A percentile compares a stretch with the other conserved stretches of the same genome.
These are phyloP conservation scores for Autographa gamma DNA, from an alignment of 2,888 invertebrate genomes.

Conservation along the genomic window DNA sequence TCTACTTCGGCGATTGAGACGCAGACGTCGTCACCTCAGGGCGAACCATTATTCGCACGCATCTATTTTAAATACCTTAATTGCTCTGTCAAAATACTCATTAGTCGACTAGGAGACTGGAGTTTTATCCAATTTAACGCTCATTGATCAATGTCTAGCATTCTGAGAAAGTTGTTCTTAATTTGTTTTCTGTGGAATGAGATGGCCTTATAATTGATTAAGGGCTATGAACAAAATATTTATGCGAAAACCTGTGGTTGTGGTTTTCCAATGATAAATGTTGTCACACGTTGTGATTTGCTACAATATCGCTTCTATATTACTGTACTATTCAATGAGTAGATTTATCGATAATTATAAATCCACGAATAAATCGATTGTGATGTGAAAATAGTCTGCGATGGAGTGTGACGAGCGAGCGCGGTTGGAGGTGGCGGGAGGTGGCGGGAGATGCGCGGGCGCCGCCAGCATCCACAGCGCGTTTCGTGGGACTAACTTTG, in stretches of 20 bases:
- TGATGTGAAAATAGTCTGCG: constrained; percentile 37
- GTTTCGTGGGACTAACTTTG: constrained; percentile 45
- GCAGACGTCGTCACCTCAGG: constrained; percentile 47
- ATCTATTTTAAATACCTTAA: constrained; percentile 65
- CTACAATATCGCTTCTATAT: background rate
- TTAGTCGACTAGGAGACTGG: constrained; percentile 62
- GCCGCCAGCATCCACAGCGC: constrained; percentile 17
- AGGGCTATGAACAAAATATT: constrained; percentile 1
- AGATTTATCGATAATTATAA: constrained; percentile 18
- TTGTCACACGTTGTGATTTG: background rate
- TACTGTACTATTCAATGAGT: background rate
- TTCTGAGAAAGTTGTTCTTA: constrained; percentile 70
- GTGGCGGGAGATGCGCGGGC: too few species aligned
- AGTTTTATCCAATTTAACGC: constrained; percentile 72
- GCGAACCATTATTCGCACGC: constrained; percentile 58
- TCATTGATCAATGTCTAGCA: constrained; percentile 71
- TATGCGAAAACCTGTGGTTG: background rate
- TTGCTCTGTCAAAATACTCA: constrained; percentile 79
- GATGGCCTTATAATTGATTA: constrained; percentile 17
- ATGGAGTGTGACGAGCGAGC: constrained; percentile 31
- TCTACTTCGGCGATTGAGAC: constrained; percentile 30
- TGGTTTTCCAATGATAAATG: background rate
- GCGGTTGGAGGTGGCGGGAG: background rate
- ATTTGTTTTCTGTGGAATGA: constrained; percentile 33
- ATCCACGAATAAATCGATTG: constrained; percentile 20